phyloP scores from a whole-genome alignment of 2,888 invertebrate genomes.

The Creontiades dilutus region DNA sequence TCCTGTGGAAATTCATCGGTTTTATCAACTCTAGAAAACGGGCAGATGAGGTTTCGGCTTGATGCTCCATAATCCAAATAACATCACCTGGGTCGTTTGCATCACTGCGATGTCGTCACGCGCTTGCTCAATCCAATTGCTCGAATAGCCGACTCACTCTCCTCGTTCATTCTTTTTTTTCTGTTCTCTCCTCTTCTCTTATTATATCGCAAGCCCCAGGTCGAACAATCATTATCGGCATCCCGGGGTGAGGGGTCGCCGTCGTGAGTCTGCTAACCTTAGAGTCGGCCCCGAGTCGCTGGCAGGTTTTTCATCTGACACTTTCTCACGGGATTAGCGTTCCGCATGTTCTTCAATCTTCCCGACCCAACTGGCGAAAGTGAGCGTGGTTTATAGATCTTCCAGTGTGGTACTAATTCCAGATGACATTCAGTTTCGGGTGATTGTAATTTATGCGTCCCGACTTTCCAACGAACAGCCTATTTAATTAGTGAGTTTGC shows the following conservation, averaged over 20 bases:
- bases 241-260: constrained; percentile 11
- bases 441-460: no score
- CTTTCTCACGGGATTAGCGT: constrained; percentile 35
- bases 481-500: no score
- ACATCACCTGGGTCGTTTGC: constrained; percentile 10
- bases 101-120: constrained; percentile 9
- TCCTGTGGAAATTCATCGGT: no score
- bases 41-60: background rate
- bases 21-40: no score
- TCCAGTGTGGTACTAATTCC: no score
- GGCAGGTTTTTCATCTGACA: constrained; percentile 11
- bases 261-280: constrained; percentile 36
- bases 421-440: no score
- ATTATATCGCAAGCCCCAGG: constrained; percentile 24
- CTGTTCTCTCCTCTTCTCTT: constrained; percentile 17
- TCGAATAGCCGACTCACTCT: background rate
- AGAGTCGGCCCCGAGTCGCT: background rate
- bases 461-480: no score
- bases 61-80: background rate
- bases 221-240: constrained; percentile 38
- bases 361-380: background rate
- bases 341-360: background rate
- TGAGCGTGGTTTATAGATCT: background rate
- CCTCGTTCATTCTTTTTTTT: background rate
- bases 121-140: constrained; percentile 13